Conservation (phyloP, 2,113 vertebrate genomes). For the Halcyon senegalensis region DNA sequence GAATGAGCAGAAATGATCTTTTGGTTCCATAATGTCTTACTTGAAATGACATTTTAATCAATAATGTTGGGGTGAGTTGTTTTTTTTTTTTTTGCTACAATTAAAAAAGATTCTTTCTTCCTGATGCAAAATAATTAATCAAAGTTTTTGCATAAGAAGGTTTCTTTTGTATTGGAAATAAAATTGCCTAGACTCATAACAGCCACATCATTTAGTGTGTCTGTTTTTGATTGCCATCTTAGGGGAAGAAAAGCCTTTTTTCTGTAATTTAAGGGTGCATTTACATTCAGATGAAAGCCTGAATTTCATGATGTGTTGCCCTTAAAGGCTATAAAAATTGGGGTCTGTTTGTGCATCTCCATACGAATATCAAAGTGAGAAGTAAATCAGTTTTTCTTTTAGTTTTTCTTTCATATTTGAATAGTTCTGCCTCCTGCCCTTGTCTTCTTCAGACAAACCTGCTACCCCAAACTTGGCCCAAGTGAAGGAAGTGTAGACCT, state of each 20-base stretch:
- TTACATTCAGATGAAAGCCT: constrained; percentile 52
- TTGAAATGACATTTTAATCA: constrained; percentile 63
- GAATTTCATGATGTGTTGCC: background rate
- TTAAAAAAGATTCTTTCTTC: constrained; percentile 42
- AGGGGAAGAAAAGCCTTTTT: constrained; percentile 15
- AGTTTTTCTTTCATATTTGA: background rate
- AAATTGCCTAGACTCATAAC: background rate
- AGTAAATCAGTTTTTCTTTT: background rate
- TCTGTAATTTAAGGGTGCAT: constrained; percentile 28
- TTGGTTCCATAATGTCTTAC: constrained; percentile 65
- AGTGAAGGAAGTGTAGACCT: background rate
- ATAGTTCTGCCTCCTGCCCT: background rate
- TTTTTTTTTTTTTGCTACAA: constrained; percentile 45
- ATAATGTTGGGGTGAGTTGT: background rate
- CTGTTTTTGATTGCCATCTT: constrained; percentile 23
- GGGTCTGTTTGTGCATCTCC: background rate
- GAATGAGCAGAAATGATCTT: constrained; percentile 67
- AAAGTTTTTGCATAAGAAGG: constrained; percentile 14
- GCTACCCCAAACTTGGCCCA: background rate
- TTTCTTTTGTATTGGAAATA: constrained; percentile 11
- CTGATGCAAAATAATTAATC: constrained; percentile 48
- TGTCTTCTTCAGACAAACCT: background rate
- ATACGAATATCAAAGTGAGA: background rate
- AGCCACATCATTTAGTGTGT: constrained; percentile 12
- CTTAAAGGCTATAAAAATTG: constrained; percentile 15